These are phyloP conservation scores for Sula dactylatra DNA, from an alignment of 2,113 vertebrate genomes.

Conservation along the genomic window DNA sequence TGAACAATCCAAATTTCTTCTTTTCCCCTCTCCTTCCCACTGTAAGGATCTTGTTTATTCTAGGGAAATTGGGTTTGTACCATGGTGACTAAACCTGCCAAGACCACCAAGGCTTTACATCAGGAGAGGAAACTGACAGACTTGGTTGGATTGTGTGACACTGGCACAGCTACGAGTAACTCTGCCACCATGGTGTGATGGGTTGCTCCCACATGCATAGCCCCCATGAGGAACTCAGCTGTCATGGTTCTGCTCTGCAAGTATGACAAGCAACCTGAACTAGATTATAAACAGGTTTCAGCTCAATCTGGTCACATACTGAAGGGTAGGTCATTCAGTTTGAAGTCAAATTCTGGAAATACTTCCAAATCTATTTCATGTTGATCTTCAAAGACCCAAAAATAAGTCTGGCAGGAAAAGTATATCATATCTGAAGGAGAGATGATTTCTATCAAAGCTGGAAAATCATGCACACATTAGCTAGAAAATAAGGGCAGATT, in stretches of 20 bases:
- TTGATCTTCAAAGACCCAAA: not conserved
- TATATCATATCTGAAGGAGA: not conserved
- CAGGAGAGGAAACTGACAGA: not conserved
- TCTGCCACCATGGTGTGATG: accelerated
- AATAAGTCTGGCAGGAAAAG: not conserved
- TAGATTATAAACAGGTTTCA: not conserved
- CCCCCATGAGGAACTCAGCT: not conserved
- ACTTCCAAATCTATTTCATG: not conserved
- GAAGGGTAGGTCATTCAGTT: not conserved
- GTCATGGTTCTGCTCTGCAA: accelerated
- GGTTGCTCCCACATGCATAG: not conserved
- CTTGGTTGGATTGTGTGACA: not conserved
- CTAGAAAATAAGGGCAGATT: not conserved
- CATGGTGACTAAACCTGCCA: not conserved
- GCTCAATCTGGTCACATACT: not conserved
- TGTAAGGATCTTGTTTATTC: not conserved
- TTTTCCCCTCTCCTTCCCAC: not conserved
- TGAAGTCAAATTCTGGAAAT: not conserved
- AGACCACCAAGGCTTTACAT: not conserved
- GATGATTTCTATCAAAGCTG: not conserved
- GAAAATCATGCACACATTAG: not conserved
- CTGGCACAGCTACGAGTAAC: not conserved
- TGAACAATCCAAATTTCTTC: not conserved
- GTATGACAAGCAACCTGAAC: not conserved
- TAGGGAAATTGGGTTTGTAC: not conserved